Conservation (phyloP, 2,888 invertebrate genomes). For the Hydrotaea cyrtoneurina region DNA sequence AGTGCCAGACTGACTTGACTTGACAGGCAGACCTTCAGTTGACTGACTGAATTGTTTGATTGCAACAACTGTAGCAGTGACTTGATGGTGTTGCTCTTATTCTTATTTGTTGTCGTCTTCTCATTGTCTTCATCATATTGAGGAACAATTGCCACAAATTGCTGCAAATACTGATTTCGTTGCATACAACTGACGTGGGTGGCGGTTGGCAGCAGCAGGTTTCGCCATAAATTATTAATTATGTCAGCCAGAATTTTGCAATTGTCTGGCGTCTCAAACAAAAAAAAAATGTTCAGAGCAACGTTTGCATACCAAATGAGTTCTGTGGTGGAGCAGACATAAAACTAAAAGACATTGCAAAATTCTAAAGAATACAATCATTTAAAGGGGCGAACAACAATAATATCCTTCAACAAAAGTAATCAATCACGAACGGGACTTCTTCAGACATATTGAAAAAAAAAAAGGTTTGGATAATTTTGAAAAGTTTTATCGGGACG, state of each 20-base stretch:
- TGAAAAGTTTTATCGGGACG: no score
- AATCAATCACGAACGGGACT: no score
- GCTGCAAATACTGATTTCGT: not conserved
- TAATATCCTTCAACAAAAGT: no score
- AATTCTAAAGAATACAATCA: not conserved
- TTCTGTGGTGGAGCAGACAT: not conserved
- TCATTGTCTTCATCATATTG: not conserved
- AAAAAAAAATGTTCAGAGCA: not conserved
- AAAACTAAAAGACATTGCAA: not conserved
- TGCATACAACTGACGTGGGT: not conserved
- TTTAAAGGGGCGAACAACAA: no score
- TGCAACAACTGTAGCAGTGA: not conserved
- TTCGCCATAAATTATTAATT: conserved; percentile 38
- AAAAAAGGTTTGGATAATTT: no score
- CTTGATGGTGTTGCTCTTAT: not conserved
- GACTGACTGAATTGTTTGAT: conserved; percentile 18
- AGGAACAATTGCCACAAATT: conserved; percentile 24
- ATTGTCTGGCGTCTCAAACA: not conserved
- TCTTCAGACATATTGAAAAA: no score
- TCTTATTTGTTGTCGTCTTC: not conserved
- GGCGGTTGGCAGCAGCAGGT: conserved; percentile 8
- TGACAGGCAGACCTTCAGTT: not conserved
- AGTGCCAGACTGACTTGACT: not conserved
- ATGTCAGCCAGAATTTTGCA: conserved; percentile 14
- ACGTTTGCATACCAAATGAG: not conserved